A percentile compares a stretch with the other conserved stretches of the same genome.
These are phyloP conservation scores for Hemicordylus capensis DNA, from an alignment of 2,113 vertebrate species.

Conservation along the genomic window DNA sequence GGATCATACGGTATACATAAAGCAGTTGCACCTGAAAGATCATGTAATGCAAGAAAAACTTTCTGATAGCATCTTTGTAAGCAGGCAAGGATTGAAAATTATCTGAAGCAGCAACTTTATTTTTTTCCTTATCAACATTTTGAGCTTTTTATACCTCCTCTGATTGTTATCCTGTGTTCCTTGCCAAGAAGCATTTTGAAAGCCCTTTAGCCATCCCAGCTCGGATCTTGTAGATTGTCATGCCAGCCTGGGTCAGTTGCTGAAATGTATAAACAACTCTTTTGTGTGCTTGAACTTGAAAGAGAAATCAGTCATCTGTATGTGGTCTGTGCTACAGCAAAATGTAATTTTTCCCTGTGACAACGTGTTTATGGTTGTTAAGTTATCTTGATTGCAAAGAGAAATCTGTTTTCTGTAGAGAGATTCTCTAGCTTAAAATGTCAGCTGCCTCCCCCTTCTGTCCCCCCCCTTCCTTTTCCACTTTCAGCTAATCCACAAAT, in stretches of 20 bases:
- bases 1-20: neutral
- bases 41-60: conserved; percentile 26
- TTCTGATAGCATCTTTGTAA: conserved; percentile 42
- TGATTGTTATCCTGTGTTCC: conserved; percentile 44
- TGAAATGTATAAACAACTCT: conserved; percentile 72
- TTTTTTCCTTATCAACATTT: conserved; percentile 44
- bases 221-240: conserved; percentile 58
- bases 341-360: conserved; percentile 78
- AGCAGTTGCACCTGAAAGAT: neutral
- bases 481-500: conserved; percentile 71
- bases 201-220: conserved; percentile 50
- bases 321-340: conserved; percentile 71
- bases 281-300: conserved; percentile 73
- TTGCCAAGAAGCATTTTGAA: conserved; percentile 58
- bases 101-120: conserved; percentile 49
- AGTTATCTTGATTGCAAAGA: conserved; percentile 77
- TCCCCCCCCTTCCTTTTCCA: neutral
- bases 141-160: conserved; percentile 34
- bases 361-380: conserved; percentile 75
- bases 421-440: conserved; percentile 66
- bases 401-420: conserved; percentile 68
- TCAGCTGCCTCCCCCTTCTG: conserved; percentile 38
- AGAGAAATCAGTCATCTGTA: conserved; percentile 76
- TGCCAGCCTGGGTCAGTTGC: conserved; percentile 64
- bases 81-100: conserved; percentile 45